These are phyloP conservation scores for Euwallacea similis DNA, from an alignment of 1,140 invertebrate genomes.

Conservation along the genomic window DNA sequence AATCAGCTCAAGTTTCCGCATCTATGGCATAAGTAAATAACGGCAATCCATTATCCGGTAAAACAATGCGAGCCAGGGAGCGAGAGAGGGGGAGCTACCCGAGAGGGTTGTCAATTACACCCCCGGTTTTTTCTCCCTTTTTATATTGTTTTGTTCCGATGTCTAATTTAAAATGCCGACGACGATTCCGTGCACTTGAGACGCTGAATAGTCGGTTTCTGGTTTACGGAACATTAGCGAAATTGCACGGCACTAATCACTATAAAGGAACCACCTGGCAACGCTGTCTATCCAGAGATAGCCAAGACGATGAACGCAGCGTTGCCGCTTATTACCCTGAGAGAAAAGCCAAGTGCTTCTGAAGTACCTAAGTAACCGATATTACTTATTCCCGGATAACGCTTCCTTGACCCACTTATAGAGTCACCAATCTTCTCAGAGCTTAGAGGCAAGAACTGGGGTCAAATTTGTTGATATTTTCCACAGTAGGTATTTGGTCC, in stretches of 20 bases:
- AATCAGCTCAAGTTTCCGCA: conserved; percentile 28
- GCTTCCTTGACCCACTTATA: too few relatives aligned
- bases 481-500: too few relatives aligned
- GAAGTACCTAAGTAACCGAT: too few relatives aligned
- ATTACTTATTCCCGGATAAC: too few relatives aligned
- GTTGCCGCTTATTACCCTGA: too few relatives aligned
- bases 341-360: too few relatives aligned
- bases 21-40: conserved; percentile 32
- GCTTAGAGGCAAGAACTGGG: too few relatives aligned
- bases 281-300: too few relatives aligned
- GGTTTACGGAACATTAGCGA: conserved; percentile 1
- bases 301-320: too few relatives aligned
- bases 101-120: conserved; percentile 18
- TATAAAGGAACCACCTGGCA: too few relatives aligned
- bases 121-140: conserved; percentile 9
- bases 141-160: conserved; percentile 23
- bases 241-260: not conserved
- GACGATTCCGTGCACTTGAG: conserved; percentile 16
- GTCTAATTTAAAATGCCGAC: conserved; percentile 24
- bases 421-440: too few relatives aligned
- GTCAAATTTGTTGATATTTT: too few relatives aligned
- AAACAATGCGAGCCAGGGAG: conserved; percentile 18
- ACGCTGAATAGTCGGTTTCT: not conserved
- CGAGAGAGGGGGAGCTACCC: conserved; percentile 8
- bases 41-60: conserved; percentile 28